phyloP scores from a whole-genome alignment of 37 sponge, comb jelly and placozoan species.

The Petrosia ficiformis region DNA sequence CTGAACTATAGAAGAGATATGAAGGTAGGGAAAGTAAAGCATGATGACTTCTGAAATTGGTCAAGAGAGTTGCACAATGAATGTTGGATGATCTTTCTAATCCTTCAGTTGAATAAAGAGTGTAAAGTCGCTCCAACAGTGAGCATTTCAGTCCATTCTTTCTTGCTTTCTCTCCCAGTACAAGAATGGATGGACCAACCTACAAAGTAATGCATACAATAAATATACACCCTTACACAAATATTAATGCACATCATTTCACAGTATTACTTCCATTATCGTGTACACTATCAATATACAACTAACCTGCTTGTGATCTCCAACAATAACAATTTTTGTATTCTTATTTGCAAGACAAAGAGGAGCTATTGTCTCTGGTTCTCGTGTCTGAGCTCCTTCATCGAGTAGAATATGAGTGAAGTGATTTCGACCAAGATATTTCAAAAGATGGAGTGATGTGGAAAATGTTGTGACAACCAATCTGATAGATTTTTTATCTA shows the following conservation, averaged over 20 bases:
- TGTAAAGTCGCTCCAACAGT: slow-evolving; percentile 25
- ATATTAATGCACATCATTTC: no score
- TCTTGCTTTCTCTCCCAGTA: slow-evolving; percentile 16
- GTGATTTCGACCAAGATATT: not conserved
- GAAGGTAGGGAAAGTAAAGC: slow-evolving; percentile 6
- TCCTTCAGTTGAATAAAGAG: not conserved
- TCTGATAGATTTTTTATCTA: not conserved
- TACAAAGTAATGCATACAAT: not conserved
- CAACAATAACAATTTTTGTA: slow-evolving; percentile 70
- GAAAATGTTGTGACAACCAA: slow-evolving; percentile 16
- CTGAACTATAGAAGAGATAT: not conserved
- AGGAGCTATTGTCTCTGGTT: slow-evolving; percentile 62
- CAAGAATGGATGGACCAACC: slow-evolving; percentile 29
- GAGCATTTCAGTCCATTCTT: slow-evolving; percentile 7
- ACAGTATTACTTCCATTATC: no score
- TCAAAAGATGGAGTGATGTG: not conserved
- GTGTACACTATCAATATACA: no score
- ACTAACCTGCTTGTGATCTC: slow-evolving; percentile 72
- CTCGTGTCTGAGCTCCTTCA: slow-evolving; percentile 79
- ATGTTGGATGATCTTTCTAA: not conserved
- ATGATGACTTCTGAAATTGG: slow-evolving; percentile 1
- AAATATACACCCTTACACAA: not conserved
- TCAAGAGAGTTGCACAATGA: not conserved
- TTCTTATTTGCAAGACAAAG: slow-evolving; percentile 35
- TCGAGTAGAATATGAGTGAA: slow-evolving; percentile 74